Evolutionary conservation across 2,113 vertebrate genomes (phyloP), one percentile per base, ranked within the genome.

Genomic region (Dasypus novemcinctus): DNA sequence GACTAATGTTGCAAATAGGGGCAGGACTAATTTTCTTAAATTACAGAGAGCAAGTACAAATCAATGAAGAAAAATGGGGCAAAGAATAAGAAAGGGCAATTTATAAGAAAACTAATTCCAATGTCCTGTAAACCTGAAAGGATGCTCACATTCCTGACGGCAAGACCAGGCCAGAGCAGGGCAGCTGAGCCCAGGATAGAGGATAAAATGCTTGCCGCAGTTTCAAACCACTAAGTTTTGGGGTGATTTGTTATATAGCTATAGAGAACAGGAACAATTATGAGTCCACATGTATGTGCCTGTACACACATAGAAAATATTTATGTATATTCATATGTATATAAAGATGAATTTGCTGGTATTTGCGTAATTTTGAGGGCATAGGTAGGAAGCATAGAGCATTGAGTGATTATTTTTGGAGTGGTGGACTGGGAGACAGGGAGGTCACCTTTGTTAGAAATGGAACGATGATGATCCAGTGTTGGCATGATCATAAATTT

Each of bases 21-120:
- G n/a, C n/a, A 17, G 21, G 52, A 12, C 49, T 81, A 41, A 49
- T 74, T 64, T 86, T n/a, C 49, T 93, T 90, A 93, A 80, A 90
- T 74, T 41, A 86, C 36, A 80, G 85, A 90, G 5, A 64, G 0
- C 46, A 90, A 15, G 52, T 18, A 93, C 23, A 90, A 66, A 64
- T 52, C 68, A 83, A 61, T 74, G 72, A 72, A 86, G 33, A 72
- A 59, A 80, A 52, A 74, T 11, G 29, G 27, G 49, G 64, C 31
- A 66, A 74, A 66, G 66, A 72, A 49, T 52, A 61, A 38, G n/a
- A 76, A 36, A 31, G 21, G n/a, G 17, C 17, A 41, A 5, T 38
- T 69, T 23, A 57, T 3, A n/a, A 63, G 46, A 54, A 66, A 80
- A 79, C 18, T 36, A 13, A 84, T 15, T 43, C 43, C 36, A 87